These are phyloP conservation scores for Synergus japonicus DNA, from an alignment of 2,888 invertebrate genomes.

Conservation along the genomic window DNA sequence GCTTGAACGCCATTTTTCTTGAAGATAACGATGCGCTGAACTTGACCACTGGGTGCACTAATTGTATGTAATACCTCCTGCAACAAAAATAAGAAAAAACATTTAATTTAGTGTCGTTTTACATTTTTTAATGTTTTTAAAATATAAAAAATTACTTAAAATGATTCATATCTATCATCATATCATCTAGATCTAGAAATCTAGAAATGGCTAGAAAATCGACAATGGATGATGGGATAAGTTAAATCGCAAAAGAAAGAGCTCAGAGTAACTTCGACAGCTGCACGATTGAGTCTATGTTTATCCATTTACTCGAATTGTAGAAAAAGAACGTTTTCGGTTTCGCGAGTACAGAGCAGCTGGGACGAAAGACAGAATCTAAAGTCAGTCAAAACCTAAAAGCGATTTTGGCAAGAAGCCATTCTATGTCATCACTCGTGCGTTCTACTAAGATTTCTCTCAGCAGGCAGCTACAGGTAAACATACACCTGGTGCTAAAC, in stretches of 20 bases:
- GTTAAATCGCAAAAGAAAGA: background rate
- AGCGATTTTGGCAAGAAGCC: conserved; percentile 64
- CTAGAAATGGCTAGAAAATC: background rate
- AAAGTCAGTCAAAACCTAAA: conserved; percentile 56
- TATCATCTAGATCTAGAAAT: too few relatives aligned
- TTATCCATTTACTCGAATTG: conserved; percentile 36
- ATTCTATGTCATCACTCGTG: conserved; percentile 63
- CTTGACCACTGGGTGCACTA: conserved; percentile 95
- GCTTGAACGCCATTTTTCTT: conserved; percentile 99
- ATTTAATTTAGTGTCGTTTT: background rate
- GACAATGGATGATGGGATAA: background rate
- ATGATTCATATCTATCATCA: too few relatives aligned
- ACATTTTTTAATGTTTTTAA: background rate
- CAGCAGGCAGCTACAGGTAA: conserved; percentile 63
- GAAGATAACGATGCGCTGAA: conserved; percentile 98
- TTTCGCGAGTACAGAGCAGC: conserved; percentile 43
- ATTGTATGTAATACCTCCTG: conserved; percentile 99
- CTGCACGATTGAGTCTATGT: conserved; percentile 35
- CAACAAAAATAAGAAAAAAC: conserved; percentile 79
- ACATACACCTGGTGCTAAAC: conserved; percentile 60
- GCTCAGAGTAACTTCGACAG: conserved; percentile 28
- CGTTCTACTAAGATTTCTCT: conserved; percentile 52
- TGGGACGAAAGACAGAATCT: conserved; percentile 38
- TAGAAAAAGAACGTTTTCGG: conserved; percentile 36
- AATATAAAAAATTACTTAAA: background rate